Evolutionary conservation across 1,140 invertebrate species (phyloP), one percentile per base, ranked within the genome.

Genomic region (Idris sp.): DNA sequence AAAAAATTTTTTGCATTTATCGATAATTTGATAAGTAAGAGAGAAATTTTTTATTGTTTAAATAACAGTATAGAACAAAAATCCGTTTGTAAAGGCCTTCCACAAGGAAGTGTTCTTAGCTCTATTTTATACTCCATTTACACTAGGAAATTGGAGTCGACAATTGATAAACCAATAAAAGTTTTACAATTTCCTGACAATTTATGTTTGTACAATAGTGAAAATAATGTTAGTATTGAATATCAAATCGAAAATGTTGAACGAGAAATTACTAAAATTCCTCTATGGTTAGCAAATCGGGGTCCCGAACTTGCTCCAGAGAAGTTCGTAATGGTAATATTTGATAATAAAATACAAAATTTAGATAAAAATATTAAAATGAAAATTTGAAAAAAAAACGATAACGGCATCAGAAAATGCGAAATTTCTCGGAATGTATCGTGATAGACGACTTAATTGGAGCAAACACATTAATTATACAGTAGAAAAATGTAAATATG

Each of bases 341-440:
- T 49, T 18, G 26, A 49, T 25, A 58, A 49, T 1, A 22, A 25
- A 30, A 22, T 9, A 1, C 40, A 31, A 30, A 13, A 22, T 9
- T 0, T 10, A 2, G 18, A 43, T 14, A 58, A 44, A 11, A 51
- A 28, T 44, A 1, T 58, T 0, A 2, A 19, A 6, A 16, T 69
- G 4, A 53, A 43, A 15, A 36, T 69, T n/a, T 10, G 14, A 51
- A 19, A 46, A 62, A 33, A 10, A 11, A 9, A 36, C 3, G 0
- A 41, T 72, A 5, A 54, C n/a, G 33, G 5, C 33, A 0, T 56
- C 48, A 0, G 4, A 38, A 4, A 5, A 54, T 26, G 22, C 26
- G 0, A 68, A 64, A 64, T 75, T 75, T 46, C 22, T 75, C 0
- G 58, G 64, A 8, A 41, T 75, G 10, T 31, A 11, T 11, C 3